Percentiles rank a stretch among this genome's conserved stretches.
Conservation (phyloP, 2,888 invertebrate genomes). For the Syritta pipiens region DNA sequence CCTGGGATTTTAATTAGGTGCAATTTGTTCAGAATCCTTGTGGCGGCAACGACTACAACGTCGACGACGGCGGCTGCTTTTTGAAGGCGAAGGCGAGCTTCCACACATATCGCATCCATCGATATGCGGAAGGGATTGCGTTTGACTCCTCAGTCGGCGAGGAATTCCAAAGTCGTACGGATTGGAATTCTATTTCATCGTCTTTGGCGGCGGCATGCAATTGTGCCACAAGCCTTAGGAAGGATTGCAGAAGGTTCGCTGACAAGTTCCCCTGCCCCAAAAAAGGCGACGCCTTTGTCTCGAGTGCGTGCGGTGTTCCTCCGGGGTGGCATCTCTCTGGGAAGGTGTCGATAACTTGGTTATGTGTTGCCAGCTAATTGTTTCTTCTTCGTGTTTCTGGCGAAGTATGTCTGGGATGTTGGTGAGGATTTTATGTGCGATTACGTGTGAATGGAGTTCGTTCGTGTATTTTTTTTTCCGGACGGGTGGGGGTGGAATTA, state of each 20-base stretch:
- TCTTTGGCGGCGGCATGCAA: constrained; percentile 21
- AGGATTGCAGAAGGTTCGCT: constrained; percentile 49
- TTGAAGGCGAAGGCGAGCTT: too few species aligned
- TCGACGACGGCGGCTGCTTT: too few species aligned
- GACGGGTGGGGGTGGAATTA: constrained; percentile 8
- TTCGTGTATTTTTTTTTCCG: constrained; percentile 2
- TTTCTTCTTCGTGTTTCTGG: too few species aligned
- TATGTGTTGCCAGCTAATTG: constrained; percentile 29
- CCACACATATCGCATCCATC: too few species aligned
- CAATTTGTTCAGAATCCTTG: constrained; percentile 37
- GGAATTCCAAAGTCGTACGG: constrained; percentile 35
- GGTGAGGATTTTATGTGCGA: constrained; percentile 18
- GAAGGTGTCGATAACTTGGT: constrained; percentile 44
- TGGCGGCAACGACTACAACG: too few species aligned
- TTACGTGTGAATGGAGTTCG: constrained; percentile 27
- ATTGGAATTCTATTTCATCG: constrained; percentile 33
- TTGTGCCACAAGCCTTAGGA: constrained; percentile 9
- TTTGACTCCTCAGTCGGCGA: constrained; percentile 18
- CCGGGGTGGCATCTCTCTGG: constrained; percentile 4
- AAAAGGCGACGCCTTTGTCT: too few species aligned
- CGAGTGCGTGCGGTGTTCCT: neutral
- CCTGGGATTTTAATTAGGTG: constrained; percentile 42
- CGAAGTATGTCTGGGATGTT: neutral
- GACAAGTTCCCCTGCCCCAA: constrained; percentile 58
- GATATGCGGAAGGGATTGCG: constrained; percentile 27